phyloP scores from a whole-genome alignment of 1,140 invertebrate species.

The Drosophila nasuta region DNA sequence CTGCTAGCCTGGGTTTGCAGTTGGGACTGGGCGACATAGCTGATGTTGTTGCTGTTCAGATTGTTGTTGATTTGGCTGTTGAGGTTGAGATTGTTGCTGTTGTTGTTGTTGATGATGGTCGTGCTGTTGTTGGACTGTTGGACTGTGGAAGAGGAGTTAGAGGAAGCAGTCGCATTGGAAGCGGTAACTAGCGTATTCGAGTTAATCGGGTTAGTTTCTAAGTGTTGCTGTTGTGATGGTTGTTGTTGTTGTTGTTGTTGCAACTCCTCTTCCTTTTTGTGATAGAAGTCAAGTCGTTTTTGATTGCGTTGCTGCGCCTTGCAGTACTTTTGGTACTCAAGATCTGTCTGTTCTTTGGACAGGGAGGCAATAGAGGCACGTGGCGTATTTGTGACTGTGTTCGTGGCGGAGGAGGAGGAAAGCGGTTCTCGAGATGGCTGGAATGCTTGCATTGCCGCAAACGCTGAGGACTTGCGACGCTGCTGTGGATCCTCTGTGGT shows the following conservation, averaged over 20 bases:
- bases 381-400: constrained; percentile 53
- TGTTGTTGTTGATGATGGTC: neutral
- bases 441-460: constrained; percentile 84
- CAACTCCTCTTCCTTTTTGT: constrained; percentile 80
- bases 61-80: neutral
- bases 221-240: constrained; percentile 17
- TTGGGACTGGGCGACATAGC: constrained; percentile 36
- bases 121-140: constrained; percentile 57
- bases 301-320: constrained; percentile 80
- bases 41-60: constrained; percentile 24
- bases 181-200: constrained; percentile 53
- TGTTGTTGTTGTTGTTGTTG: constrained; percentile 31
- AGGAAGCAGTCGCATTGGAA: constrained; percentile 73
- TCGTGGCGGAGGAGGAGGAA: constrained; percentile 50
- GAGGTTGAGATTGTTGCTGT: constrained; percentile 25
- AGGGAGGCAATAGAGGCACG: constrained; percentile 62
- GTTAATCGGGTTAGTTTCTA: constrained; percentile 48
- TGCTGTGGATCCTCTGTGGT: constrained; percentile 52
- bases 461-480: constrained; percentile 72
- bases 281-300: constrained; percentile 74
- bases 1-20: constrained; percentile 30
- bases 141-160: constrained; percentile 83
- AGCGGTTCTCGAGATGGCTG: constrained; percentile 79
- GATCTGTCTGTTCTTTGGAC: constrained; percentile 56
- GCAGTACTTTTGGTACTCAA: constrained; percentile 73